phyloP scores from a whole-genome alignment of 2,113 vertebrate species.

The Gorsachius goisagi region DNA sequence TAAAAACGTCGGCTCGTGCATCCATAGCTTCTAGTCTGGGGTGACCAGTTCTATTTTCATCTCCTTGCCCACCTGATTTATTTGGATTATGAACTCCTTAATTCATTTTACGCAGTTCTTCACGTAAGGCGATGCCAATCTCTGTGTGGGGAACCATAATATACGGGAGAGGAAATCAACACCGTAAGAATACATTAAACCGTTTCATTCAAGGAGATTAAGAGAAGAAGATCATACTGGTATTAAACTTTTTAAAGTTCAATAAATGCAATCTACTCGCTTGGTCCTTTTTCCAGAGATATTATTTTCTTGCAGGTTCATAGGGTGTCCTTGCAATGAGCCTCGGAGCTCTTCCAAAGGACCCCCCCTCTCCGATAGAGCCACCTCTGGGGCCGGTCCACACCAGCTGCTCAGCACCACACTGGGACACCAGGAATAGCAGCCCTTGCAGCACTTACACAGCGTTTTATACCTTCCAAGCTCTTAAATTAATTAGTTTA shows the following conservation, averaged over 20 bases:
- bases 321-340: background rate
- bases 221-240: background rate
- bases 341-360: background rate
- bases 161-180: background rate
- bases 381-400: background rate
- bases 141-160: background rate
- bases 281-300: background rate
- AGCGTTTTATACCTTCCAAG: slow-evolving; percentile 32
- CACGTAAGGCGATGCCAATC: background rate
- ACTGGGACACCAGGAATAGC: background rate
- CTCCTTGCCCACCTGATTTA: background rate
- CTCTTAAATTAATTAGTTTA: slow-evolving; percentile 49
- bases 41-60: background rate
- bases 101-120: background rate
- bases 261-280: background rate
- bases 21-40: background rate
- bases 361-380: background rate
- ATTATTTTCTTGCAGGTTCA: background rate
- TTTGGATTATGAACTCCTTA: background rate
- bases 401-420: slow-evolving; percentile 9
- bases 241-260: background rate
- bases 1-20: background rate
- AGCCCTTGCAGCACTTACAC: slow-evolving; percentile 3
- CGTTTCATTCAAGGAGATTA: background rate
- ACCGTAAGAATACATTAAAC: background rate